Conservation (phyloP, 2,797 vertebrate species). For the Botia kubotai region DNA sequence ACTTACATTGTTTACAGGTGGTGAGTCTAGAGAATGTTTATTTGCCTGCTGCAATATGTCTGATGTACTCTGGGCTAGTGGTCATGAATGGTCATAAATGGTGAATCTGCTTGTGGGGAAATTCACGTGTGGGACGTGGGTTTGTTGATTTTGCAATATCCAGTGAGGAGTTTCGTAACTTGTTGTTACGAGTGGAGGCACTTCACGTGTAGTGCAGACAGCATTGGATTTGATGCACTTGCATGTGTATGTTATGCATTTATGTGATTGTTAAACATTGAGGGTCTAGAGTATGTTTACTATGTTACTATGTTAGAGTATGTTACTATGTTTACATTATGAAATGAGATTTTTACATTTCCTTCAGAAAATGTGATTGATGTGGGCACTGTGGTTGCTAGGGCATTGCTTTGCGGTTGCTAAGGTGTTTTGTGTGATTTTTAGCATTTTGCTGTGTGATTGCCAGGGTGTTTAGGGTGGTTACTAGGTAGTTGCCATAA, state of each 20-base stretch:
- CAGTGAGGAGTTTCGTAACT: constrained; percentile 2
- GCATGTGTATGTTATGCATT: background rate
- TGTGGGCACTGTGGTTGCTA: background rate
- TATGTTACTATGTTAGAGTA: background rate
- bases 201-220: background rate
- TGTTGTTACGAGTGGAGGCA: background rate
- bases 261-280: background rate
- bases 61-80: background rate
- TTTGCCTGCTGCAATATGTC: background rate
- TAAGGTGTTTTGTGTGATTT: background rate
- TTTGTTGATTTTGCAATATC: background rate
- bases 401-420: background rate
- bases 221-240: background rate
- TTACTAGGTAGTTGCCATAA: background rate
- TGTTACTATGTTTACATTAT: too few species aligned
- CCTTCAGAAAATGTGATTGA: background rate
- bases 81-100: background rate
- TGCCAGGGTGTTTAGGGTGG: background rate
- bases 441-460: background rate
- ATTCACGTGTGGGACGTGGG: background rate
- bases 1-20: background rate
- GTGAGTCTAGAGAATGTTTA: constrained; percentile 28
- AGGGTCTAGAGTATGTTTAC: background rate
- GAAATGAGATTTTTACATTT: background rate
- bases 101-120: background rate